phyloP scores from a whole-genome alignment of 1,140 invertebrate species.

The Berghia stephanieae region DNA sequence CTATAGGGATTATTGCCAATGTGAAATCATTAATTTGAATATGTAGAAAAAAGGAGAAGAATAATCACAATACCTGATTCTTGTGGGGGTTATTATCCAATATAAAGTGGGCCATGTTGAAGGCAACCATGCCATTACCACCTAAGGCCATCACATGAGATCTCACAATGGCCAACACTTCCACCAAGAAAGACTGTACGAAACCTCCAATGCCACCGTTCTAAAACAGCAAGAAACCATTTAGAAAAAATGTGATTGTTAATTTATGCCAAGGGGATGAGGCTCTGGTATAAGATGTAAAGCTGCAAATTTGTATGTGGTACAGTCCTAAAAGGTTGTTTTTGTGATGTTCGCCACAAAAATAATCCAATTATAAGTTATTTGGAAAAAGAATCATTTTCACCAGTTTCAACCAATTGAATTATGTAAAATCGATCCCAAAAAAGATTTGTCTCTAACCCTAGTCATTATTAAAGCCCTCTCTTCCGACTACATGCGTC shows the following conservation, averaged over 20 bases:
- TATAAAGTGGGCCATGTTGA: constrained; percentile 90
- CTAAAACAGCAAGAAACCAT: constrained; percentile 39
- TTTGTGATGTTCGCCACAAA: too few species aligned
- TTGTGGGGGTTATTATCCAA: constrained; percentile 92
- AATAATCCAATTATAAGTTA: too few species aligned
- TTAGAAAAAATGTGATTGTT: neutral
- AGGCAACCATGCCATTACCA: constrained; percentile 93
- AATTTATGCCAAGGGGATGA: neutral
- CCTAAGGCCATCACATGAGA: constrained; percentile 93
- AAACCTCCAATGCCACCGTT: constrained; percentile 89
- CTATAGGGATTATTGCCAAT: neutral
- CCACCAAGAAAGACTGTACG: constrained; percentile 90
- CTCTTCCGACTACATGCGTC: too few species aligned
- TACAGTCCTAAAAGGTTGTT: too few species aligned
- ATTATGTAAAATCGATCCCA: too few species aligned
- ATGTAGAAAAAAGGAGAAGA: neutral
- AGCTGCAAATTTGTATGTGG: too few species aligned
- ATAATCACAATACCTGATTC: constrained; percentile 80
- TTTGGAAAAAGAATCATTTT: neutral
- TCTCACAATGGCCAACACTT: constrained; percentile 88
- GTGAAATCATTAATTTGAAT: neutral
- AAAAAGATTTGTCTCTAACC: too few species aligned
- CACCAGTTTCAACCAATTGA: too few species aligned
- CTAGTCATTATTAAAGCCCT: too few species aligned
- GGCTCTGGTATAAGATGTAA: neutral